phyloP scores from a whole-genome alignment of 2,888 invertebrate species.

The Hemithea aestivaria region DNA sequence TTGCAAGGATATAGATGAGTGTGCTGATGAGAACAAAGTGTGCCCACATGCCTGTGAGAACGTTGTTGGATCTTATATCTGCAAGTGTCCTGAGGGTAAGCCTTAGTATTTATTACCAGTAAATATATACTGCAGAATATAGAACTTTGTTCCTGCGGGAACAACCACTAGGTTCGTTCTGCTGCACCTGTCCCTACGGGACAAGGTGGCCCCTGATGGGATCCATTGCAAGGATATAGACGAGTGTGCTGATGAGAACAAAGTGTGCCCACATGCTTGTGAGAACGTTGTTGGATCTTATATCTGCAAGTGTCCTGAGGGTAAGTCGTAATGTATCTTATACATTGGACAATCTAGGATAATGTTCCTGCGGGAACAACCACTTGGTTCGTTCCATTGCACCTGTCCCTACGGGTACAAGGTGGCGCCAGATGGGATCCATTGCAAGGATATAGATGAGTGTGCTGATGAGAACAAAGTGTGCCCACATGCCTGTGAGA shows the following conservation, averaged over 20 bases:
- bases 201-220: slow-evolving; percentile 88
- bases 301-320: slow-evolving; percentile 89
- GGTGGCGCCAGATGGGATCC: slow-evolving; percentile 88
- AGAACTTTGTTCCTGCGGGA: too few relatives aligned
- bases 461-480: slow-evolving; percentile 86
- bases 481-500: slow-evolving; percentile 91
- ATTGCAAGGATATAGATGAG: slow-evolving; percentile 93
- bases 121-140: too few relatives aligned
- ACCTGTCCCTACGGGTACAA: slow-evolving; percentile 93
- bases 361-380: too few relatives aligned
- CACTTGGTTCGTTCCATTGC: slow-evolving; percentile 91
- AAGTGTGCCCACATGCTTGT: slow-evolving; percentile 88
- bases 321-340: slow-evolving; percentile 36
- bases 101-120: too few relatives aligned
- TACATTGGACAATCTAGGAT: too few relatives aligned
- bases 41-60: slow-evolving; percentile 93
- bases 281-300: slow-evolving; percentile 92
- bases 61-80: slow-evolving; percentile 90
- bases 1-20: slow-evolving; percentile 93
- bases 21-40: slow-evolving; percentile 84
- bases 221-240: slow-evolving; percentile 92
- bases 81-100: slow-evolving; percentile 86
- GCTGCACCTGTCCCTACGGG: slow-evolving; percentile 92
- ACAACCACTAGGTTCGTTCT: slow-evolving; percentile 91
- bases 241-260: slow-evolving; percentile 88